Base-by-base conservation (phyloP, 2,888 invertebrate species). In the Pycnomerus fuliginosus region DNA sequence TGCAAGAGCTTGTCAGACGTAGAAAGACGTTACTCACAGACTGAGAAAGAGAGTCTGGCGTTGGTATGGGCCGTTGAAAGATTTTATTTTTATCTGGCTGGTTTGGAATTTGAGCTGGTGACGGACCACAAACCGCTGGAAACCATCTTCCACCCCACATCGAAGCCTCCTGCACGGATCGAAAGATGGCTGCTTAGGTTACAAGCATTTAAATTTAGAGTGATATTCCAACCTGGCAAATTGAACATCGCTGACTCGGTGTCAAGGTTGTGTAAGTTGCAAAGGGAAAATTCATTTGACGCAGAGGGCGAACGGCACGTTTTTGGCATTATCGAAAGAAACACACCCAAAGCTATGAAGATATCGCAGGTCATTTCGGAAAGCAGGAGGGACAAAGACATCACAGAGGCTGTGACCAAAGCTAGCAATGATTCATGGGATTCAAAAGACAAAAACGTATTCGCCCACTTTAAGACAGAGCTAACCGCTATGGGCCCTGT, bases 401-500 rank as follows among this genome's bases (percentile, higher is more conserved):
- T 25, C 8, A 10, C 7, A 10, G 25, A 25, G 3, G 25, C 25
- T 4, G 11, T 25, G 3, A 12, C 5, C 5, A 25, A 25, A 25
- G 7, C 11, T 10, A 4, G 11, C 4, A 25, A 25, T 12, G 10
- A 25, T 12, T 4, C 25, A 3, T 25, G 25, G 25, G 10, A 25
- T 4, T 10, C 25, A 4, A 10, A 8, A 7, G 25, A 25, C 11
- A 25, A 25, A 12, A 25, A 25, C 25, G 3, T 3, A 8, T 25
- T 4, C 10, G 8, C 11, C 11, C 25, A 8, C 11, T 56, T 56
- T 23, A 27, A 37, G 25, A 16, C 16, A 11, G 54, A 57, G 37
- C 33, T 57, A 27, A 42, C 53, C 1, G 44, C 49, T 8, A 23
- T 58, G 42, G 55, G 54, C 12, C 45, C 50, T 17, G 31, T 56